A percentile compares a stretch with the other conserved stretches of the same genome.
Conservation (phyloP, 2,888 invertebrate species). For the Macropis europaea region DNA sequence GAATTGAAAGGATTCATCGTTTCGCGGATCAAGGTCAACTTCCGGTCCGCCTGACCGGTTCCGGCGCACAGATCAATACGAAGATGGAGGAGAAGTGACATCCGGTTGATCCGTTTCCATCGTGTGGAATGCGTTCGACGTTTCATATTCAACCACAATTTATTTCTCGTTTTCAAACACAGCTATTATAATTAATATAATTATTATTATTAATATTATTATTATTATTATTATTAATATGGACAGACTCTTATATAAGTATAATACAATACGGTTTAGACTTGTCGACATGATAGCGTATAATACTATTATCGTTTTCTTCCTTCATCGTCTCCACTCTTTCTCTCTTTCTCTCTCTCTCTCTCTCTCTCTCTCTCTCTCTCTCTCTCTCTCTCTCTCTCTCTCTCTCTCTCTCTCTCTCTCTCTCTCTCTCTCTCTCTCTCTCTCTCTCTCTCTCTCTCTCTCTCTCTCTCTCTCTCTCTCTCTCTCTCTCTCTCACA, state of each 20-base stretch:
- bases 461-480: no score
- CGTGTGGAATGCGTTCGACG: conserved; percentile 3
- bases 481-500: no score
- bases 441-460: no score
- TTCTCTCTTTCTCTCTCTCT: neutral
- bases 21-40: conserved; percentile 18
- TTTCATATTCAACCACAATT: conserved; percentile 80
- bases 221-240: conserved; percentile 80
- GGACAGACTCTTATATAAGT: conserved; percentile 80
- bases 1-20: conserved; percentile 25
- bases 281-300: conserved; percentile 79
- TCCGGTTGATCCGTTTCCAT: neutral
- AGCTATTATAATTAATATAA: conserved; percentile 80
- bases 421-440: no score
- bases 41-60: conserved; percentile 24
- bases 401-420: no score
- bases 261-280: conserved; percentile 80
- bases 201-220: conserved; percentile 80
- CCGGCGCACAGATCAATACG: conserved; percentile 30
- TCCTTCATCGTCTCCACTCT: conserved; percentile 70
- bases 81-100: conserved; percentile 14
- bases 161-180: conserved; percentile 81
- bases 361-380: conserved; percentile 13
- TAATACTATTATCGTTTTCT: conserved; percentile 79
- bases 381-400: neutral